A percentile compares a stretch with the other conserved stretches of the same genome.
Conservation (phyloP, 2,797 vertebrate species). For the Momotus momota region DNA sequence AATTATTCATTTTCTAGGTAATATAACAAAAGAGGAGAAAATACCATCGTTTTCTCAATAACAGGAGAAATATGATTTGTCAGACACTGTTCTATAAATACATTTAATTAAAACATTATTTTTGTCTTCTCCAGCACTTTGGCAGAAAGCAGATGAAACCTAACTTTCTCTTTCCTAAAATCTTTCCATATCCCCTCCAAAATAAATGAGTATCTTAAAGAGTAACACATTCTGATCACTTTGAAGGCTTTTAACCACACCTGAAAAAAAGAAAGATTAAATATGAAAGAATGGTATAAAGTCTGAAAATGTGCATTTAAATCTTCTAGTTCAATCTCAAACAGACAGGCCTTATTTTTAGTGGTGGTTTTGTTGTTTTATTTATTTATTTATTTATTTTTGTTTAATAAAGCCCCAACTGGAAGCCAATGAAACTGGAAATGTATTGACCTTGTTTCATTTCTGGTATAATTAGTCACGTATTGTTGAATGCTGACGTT, state of each 20-base stretch:
- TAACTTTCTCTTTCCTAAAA: background rate
- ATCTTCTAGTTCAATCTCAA: conserved; percentile 20
- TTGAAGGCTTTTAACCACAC: background rate
- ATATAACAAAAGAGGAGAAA: background rate
- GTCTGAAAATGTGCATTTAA: conserved; percentile 44
- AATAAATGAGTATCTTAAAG: background rate
- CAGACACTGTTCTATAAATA: background rate
- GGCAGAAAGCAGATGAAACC: background rate
- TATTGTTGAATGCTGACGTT: background rate
- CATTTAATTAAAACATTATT: background rate
- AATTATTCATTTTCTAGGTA: conserved; percentile 30
- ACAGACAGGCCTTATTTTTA: background rate
- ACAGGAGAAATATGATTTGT: background rate
- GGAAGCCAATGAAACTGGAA: background rate
- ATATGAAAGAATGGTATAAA: background rate
- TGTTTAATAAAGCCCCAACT: background rate
- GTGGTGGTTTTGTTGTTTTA: background rate
- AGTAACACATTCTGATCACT: background rate
- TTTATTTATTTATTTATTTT: background rate
- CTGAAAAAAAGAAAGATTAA: conserved; percentile 18
- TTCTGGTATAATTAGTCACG: conserved; percentile 10
- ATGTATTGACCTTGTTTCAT: background rate
- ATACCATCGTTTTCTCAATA: background rate
- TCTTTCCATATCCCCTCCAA: background rate
- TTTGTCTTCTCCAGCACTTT: background rate